phyloP scores from a whole-genome alignment of 2,888 invertebrate genomes.

The Agrotis exclamationis region DNA sequence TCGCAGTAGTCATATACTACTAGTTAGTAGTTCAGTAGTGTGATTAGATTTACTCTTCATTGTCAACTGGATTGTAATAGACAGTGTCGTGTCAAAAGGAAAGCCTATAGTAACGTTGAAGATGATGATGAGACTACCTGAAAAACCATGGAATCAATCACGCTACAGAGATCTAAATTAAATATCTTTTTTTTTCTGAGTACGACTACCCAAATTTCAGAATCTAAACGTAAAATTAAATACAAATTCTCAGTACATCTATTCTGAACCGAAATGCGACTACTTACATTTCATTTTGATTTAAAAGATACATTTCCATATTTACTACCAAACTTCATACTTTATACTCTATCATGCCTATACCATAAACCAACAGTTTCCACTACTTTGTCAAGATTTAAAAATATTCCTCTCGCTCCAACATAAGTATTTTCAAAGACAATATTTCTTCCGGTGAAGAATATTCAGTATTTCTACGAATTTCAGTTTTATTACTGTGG shows the following conservation, averaged over 20 bases:
- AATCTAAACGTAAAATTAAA: not conserved
- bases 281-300: constrained; percentile 7
- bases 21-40: too few species aligned
- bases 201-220: too few species aligned
- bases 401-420: constrained; percentile 56
- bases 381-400: constrained; percentile 53
- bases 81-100: too few species aligned
- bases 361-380: constrained; percentile 49
- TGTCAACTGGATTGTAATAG: too few species aligned
- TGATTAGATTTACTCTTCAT: too few species aligned
- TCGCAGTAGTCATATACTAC: too few species aligned
- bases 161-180: too few species aligned
- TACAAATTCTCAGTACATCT: not conserved
- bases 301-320: constrained; percentile 13
- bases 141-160: too few species aligned
- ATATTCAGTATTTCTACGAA: constrained; percentile 7
- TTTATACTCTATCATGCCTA: constrained; percentile 24
- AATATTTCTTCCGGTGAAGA: constrained; percentile 52
- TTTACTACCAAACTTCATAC: constrained; percentile 27
- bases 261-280: not conserved
- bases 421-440: constrained; percentile 56
- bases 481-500: constrained; percentile 24
- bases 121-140: too few species aligned
- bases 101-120: too few species aligned
- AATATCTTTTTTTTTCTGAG: too few species aligned